Percentiles rank a stretch among this genome's conserved stretches.
Conservation (phyloP, 2,113 vertebrate species). For the Suricata suricatta region DNA sequence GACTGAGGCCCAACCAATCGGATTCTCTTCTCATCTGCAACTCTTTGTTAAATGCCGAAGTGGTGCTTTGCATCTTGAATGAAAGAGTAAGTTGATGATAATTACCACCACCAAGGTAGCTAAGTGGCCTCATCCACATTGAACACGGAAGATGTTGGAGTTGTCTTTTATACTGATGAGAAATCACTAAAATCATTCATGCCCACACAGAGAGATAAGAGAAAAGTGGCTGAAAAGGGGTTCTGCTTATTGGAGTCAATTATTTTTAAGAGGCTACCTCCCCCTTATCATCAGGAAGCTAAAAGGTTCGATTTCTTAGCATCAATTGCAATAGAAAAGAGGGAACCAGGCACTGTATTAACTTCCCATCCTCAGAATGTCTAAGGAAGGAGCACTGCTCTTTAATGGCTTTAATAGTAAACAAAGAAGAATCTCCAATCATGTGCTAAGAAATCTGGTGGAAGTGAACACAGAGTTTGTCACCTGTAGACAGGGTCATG, state of each 20-base stretch:
- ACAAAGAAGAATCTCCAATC: neutral
- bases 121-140: constrained; percentile 3
- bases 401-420: neutral
- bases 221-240: neutral
- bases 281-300: neutral
- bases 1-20: neutral
- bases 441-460: constrained; percentile 1
- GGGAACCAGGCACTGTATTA: neutral
- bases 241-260: constrained; percentile 43
- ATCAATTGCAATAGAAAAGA: constrained; percentile 35
- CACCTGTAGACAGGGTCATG: neutral
- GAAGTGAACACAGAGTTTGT: neutral
- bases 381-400: neutral
- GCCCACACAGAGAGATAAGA: neutral
- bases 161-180: constrained; percentile 16
- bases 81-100: constrained; percentile 41
- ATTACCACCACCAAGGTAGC: constrained; percentile 7
- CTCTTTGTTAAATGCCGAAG: neutral
- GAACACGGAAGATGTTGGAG: constrained; percentile 9
- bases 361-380: neutral
- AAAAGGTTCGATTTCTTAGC: neutral
- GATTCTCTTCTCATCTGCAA: neutral
- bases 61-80: neutral
- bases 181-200: constrained; percentile 47
- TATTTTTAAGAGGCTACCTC: constrained; percentile 38